Percentiles rank a stretch among this genome's conserved stretches.
These are phyloP conservation scores for Zaprionus bogoriensis DNA, from an alignment of 2,888 invertebrate genomes.

Conservation along the genomic window DNA sequence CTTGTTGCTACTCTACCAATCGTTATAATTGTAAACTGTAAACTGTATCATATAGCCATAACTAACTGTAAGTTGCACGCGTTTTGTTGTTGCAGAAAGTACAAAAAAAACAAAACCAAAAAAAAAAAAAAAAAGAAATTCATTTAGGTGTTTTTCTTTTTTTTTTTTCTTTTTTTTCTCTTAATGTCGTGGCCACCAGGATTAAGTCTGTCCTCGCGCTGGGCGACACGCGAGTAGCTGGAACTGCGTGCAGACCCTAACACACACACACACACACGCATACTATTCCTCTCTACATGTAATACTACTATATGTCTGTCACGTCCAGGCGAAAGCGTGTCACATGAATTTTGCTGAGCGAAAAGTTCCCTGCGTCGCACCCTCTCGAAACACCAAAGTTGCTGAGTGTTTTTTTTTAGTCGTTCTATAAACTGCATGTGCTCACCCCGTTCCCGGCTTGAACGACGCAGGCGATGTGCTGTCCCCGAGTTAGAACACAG, in stretches of 20 bases:
- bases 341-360: constrained; percentile 84
- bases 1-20: background rate
- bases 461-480: constrained; percentile 80
- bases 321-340: constrained; percentile 81
- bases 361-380: constrained; percentile 82
- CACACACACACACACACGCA: constrained; percentile 14
- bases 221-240: constrained; percentile 83
- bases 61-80: constrained; percentile 54
- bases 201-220: constrained; percentile 79
- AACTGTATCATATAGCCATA: constrained; percentile 23
- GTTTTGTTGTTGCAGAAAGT: constrained; percentile 33
- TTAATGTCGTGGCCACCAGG: constrained; percentile 32
- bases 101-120: constrained; percentile 19
- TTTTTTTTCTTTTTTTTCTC: constrained; percentile 2
- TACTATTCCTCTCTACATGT: constrained; percentile 15
- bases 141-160: constrained; percentile 54
- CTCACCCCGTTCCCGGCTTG: constrained; percentile 1
- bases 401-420: constrained; percentile 21
- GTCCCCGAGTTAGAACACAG: constrained; percentile 1
- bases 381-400: constrained; percentile 2
- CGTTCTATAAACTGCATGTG: constrained; percentile 53
- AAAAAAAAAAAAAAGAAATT: constrained; percentile 17
- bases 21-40: constrained; percentile 18
- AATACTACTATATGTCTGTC: constrained; percentile 38
- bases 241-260: constrained; percentile 52